Base-by-base conservation (phyloP, 1,140 invertebrate species). In the Latrodectus geometricus region DNA sequence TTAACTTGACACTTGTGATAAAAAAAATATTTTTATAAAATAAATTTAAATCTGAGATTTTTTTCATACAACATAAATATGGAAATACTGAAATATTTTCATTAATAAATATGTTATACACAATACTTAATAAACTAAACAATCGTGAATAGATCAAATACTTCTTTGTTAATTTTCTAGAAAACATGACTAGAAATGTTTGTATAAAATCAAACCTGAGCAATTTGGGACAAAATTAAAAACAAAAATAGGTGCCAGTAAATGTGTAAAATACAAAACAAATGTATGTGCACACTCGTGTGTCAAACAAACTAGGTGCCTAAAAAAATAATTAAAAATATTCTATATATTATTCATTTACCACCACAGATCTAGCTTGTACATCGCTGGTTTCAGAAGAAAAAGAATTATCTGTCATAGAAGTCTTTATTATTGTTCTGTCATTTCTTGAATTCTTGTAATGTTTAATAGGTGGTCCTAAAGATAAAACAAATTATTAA, bases 401-500 rank as follows among this genome's bases (percentile, higher is more conserved):
- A 35, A 72, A 81, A 48, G 50, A n/a, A n/a, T n/a, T 68, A 9
- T 81, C 79, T 15, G 70, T 48, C 4, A 48, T 11, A 9, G 77
- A 72, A 8, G 15, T 49, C 23, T 81, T 81, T 5, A 81, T n/a
- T 21, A 66, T 66, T 9, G 68, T 81, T 81, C 79, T 68, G 17
- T 66, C 11, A 14, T 65, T 69, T 35, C 50, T 50, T 35, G 68
- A 65, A 81, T 21, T 70, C 5, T 78, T 78, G 35, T 35, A 35
- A 0, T 72, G 79, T 54, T 81, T 81, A 14, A 81, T 72, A 3
- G 79, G 79, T 23, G 79, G 79, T 56, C 79, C 79, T 81, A 15
- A 52, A 69, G 7, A 79, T 52, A 12, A 81, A 23, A 52, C 20
- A 75, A 75, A 35, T 23, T 65, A 8, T 14, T 48, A 15, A 61